A percentile compares a stretch with the other conserved stretches of the same genome.
Conservation (phyloP, 1,140 invertebrate genomes). For the Limonius californicus region DNA sequence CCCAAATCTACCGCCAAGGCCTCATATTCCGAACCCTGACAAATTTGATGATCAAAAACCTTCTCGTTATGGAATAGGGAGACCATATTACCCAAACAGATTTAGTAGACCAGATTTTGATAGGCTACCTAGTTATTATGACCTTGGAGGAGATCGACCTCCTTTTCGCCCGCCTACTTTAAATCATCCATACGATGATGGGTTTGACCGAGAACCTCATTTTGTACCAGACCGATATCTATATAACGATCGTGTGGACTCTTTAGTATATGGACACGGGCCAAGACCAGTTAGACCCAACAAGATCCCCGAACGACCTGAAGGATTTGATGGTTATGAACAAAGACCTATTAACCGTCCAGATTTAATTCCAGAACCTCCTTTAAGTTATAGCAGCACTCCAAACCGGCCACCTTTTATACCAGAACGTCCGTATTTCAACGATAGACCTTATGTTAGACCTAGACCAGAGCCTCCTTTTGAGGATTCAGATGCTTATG, state of each 20-base stretch:
- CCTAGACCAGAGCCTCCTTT: too few species aligned
- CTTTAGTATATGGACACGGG: neutral
- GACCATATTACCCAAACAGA: neutral
- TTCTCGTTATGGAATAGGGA: neutral
- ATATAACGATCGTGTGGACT: neutral
- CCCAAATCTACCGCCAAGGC: too few species aligned
- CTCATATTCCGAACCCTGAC: too few species aligned
- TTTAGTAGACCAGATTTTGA: neutral
- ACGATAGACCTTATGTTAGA: too few species aligned
- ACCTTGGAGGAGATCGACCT: neutral
- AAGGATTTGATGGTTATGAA: constrained; percentile 7
- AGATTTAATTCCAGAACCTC: neutral
- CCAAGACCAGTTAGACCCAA: constrained; percentile 2
- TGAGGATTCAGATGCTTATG: neutral
- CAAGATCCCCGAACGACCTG: neutral
- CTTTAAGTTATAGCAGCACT: neutral
- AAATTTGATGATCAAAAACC: neutral
- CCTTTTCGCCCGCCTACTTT: constrained; percentile 24
- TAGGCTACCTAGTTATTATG: too few species aligned
- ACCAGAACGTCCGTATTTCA: too few species aligned
- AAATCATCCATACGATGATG: constrained; percentile 27
- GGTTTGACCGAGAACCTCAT: too few species aligned
- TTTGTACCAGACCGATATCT: neutral
- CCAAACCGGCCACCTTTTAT: too few species aligned
- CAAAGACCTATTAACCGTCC: neutral